Conservation (phyloP, 1,140 invertebrate species). For the Aporrectodea caliginosa region DNA sequence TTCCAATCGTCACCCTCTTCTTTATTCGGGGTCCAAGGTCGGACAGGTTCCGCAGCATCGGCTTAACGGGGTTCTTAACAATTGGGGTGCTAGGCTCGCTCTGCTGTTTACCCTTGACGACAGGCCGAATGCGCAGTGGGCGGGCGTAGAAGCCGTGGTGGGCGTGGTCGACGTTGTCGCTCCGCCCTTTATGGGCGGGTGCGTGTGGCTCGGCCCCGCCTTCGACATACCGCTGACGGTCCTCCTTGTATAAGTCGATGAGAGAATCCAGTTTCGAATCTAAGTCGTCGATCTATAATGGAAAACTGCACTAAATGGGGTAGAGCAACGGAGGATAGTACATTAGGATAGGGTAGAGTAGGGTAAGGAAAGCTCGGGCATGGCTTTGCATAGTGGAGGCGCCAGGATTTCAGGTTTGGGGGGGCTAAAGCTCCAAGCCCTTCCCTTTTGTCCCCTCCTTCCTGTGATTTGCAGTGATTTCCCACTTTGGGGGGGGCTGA, state of each 20-base stretch:
- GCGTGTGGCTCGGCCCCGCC: neutral
- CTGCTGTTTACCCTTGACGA: conserved; percentile 52
- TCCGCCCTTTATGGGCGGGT: neutral
- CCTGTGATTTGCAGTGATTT: too few species aligned
- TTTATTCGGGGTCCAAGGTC: conserved; percentile 75
- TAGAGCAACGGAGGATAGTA: too few species aligned
- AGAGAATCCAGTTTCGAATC: conserved; percentile 88
- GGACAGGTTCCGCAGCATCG: conserved; percentile 72
- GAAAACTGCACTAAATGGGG: too few species aligned
- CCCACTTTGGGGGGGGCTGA: too few species aligned
- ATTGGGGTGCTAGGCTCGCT: conserved; percentile 75
- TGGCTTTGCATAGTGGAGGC: too few species aligned
- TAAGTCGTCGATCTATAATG: conserved; percentile 83
- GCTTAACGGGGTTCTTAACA: conserved; percentile 57
- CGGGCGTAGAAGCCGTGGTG: too few species aligned
- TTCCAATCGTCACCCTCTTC: conserved; percentile 68
- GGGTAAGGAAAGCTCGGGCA: too few species aligned
- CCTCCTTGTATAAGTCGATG: conserved; percentile 86
- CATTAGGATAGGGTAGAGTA: too few species aligned
- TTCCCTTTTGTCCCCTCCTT: too few species aligned
- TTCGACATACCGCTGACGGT: too few species aligned
- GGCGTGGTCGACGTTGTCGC: neutral
- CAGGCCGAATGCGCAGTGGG: conserved; percentile 27
- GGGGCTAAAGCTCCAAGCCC: too few species aligned
- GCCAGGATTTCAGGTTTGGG: too few species aligned